Evolutionary conservation across 2,888 invertebrate genomes (phyloP), one percentile per base, ranked within the genome.

Genomic region (Pterobdella sp.): DNA sequence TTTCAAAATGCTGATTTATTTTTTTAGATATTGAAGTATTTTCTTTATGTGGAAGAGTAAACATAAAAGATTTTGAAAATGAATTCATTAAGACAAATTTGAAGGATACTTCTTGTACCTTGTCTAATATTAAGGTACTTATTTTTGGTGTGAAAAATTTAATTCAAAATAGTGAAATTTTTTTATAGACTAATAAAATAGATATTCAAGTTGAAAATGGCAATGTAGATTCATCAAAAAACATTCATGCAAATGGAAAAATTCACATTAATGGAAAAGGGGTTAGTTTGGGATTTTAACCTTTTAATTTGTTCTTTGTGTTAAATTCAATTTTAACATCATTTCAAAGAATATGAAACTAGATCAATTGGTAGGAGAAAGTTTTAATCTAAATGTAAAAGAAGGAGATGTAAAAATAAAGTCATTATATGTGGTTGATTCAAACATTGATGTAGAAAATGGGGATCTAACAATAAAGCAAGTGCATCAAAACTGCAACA

Each of bases 1-100:
- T 42, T 14, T 42, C 7, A 42, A 42, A 14, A 42, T 56, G 18
- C 18, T 56, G 26, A 7, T 14, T 56, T 56, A 14, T 56, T 22
- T 56, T 56, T n/a, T 56, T 26, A 56, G 60, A 56, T 56, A 3
- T 56, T 22, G 26, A 56, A n/a, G 60, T 56, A 56, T 26, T n/a
- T n/a, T 56, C 60, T 56, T 7, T 22, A 26, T 4, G n/a, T 4
- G 60, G 60, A 14, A n/a, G 4, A 26, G 18, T 56, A 22, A 4
- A n/a, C n/a, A 56, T 56, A 56, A 56, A 22, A 56, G 60, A 56
- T 22, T n/a, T 56, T 56, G 60, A 56, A n/a, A 56, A 56, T 22
- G 60, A 7, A 18, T n/a, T 56, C 4, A 26, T 56, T 26, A 22
- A 56, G 26, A 26, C 60, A 4, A 4, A 18, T n/a, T 3, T 56